Base-by-base conservation (phyloP, 2,113 vertebrate species). In the Vulpes lagopus region DNA sequence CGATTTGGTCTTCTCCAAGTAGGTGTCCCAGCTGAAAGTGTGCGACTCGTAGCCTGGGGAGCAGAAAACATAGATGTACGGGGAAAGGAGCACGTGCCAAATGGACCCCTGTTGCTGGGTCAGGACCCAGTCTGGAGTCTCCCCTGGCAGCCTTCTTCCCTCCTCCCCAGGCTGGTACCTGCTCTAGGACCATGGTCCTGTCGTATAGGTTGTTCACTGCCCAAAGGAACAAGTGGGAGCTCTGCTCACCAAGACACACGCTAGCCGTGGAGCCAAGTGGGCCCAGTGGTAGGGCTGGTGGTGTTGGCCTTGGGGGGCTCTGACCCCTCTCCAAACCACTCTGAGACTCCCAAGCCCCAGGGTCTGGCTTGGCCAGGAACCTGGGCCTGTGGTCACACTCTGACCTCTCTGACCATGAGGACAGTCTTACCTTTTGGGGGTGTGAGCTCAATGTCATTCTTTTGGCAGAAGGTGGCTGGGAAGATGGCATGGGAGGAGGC, bases 401-500 rank as follows among this genome's bases (percentile, higher is more conserved):
- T 88, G 69, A 25, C n/a, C 38, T 53, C 51, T 35, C 35, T 3
- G 0, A 74, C 84, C 15, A 3, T 19, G 22, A 64, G 59, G 60
- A 22, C 15, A 20, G 51, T 5, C 96, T 98, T 82, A 99, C 99
- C 99, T 98, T 98, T 99, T 3, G 99, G 99, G 32, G 99, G 98
- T 0, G 99, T 99, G 96, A 99, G 99, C 49, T 99, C 97, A 0
- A 99, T 99, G 95, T 97, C 96, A 95, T 99, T 99, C 97, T 99
- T 99, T 92, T 99, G 98, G 96, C 99, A 99, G 98, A 99, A 99
- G 96, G 98, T 98, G 53, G 98, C 95, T 0, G 99, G 99, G 84
- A 99, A 99, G 97, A 99, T 99, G 93, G 99, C 99, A 0, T 99
- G 99, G 6, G 99, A 99, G 25, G 99, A 99, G 8, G 99, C 99